Conservation (phyloP, 1,140 invertebrate species). For the Samia ricini region DNA sequence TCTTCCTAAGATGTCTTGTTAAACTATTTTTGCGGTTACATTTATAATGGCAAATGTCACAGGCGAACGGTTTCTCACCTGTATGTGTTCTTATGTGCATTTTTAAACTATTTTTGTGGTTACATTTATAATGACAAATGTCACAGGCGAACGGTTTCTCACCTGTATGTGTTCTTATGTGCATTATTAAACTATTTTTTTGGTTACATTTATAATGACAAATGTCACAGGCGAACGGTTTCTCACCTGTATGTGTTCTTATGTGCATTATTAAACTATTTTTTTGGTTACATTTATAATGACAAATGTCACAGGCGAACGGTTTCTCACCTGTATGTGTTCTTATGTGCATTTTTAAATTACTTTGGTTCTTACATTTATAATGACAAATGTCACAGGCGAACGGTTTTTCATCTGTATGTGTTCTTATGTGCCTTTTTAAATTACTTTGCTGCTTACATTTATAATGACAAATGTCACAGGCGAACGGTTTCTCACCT, state of each 20-base stretch:
- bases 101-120: not conserved
- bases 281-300: slow-evolving; percentile 5
- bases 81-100: slow-evolving; percentile 12
- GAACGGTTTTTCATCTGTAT: slow-evolving; percentile 18
- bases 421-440: slow-evolving; percentile 6
- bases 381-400: slow-evolving; percentile 20
- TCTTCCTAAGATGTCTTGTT: slow-evolving; percentile 2
- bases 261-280: slow-evolving; percentile 5
- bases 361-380: not conserved
- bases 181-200: slow-evolving; percentile 1
- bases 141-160: slow-evolving; percentile 17
- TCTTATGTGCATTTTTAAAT: slow-evolving; percentile 13
- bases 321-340: slow-evolving; percentile 18
- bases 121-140: slow-evolving; percentile 9
- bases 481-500: slow-evolving; percentile 16
- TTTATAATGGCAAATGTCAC: slow-evolving; percentile 12
- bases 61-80: slow-evolving; percentile 14
- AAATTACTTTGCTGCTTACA: slow-evolving; percentile 9
- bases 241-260: slow-evolving; percentile 15
- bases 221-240: slow-evolving; percentile 13
- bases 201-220: slow-evolving; percentile 12
- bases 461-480: slow-evolving; percentile 14
- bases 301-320: slow-evolving; percentile 17
- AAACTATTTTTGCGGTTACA: slow-evolving; percentile 4
- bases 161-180: slow-evolving; percentile 6